Evolutionary conservation across 2,113 vertebrate genomes (phyloP).

Genomic region (Semnopithecus entellus): DNA sequence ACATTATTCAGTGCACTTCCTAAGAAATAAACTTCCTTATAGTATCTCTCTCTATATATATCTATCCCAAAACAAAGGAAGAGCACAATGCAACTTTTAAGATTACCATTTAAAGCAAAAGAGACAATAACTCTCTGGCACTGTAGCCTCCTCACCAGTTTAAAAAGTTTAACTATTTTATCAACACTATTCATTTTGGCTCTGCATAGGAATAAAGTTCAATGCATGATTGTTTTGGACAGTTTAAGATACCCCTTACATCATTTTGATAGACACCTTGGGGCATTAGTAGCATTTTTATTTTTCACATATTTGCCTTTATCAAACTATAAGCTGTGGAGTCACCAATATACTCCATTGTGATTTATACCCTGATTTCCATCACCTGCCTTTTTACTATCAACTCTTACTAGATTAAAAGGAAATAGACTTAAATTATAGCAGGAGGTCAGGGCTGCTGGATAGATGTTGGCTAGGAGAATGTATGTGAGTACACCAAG

Average conservation of each 20-base stretch:
- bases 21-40: slow-evolving; percentile 84
- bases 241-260: not conserved
- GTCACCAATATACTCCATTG: not conserved
- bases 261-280: not conserved
- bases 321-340: not conserved
- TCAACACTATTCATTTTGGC: not conserved
- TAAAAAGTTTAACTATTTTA: slow-evolving; percentile 3
- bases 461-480: not conserved
- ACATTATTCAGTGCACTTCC: slow-evolving; percentile 87
- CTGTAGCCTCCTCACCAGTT: not conserved
- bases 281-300: not conserved
- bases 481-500: not conserved
- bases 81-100: slow-evolving; percentile 78
- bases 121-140: slow-evolving; percentile 45
- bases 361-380: not conserved
- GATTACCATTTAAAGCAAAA: slow-evolving; percentile 78
- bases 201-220: not conserved
- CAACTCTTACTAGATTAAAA: not conserved
- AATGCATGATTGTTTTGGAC: not conserved
- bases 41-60: slow-evolving; percentile 78
- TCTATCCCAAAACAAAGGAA: slow-evolving; percentile 79
- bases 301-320: not conserved
- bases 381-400: not conserved
- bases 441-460: not conserved
- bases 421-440: not conserved